These are phyloP conservation scores for Petrophora chlorosata DNA, from an alignment of 2,888 invertebrate genomes.

Conservation along the genomic window DNA sequence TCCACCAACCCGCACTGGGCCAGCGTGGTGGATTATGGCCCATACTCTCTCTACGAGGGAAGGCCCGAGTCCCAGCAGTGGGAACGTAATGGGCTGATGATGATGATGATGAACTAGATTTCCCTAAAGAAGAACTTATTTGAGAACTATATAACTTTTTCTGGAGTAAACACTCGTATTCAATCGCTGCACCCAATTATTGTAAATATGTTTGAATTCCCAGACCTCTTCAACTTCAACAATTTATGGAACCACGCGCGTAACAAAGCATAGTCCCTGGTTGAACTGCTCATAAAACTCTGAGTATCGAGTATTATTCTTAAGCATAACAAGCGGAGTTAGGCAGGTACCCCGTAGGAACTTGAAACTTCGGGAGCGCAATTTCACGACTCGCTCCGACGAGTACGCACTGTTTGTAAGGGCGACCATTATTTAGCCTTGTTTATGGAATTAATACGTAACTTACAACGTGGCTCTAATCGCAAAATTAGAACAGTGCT, in stretches of 20 bases:
- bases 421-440: constrained; percentile 39
- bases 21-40: too few relatives aligned
- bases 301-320: constrained; percentile 52
- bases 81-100: too few relatives aligned
- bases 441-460: background rate
- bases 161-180: too few relatives aligned
- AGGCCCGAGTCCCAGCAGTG: too few relatives aligned
- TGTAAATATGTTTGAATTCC: constrained; percentile 3
- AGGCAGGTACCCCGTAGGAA: constrained; percentile 51
- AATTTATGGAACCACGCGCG: constrained; percentile 15
- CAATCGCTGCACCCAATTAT: too few relatives aligned
- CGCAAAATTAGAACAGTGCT: too few relatives aligned
- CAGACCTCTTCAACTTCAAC: constrained; percentile 15
- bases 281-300: constrained; percentile 41
- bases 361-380: constrained; percentile 55
- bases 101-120: too few relatives aligned
- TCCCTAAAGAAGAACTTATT: too few relatives aligned
- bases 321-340: constrained; percentile 50
- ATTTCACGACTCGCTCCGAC: constrained; percentile 65
- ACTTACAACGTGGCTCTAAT: too few relatives aligned
- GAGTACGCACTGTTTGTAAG: constrained; percentile 56
- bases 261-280: constrained; percentile 30
- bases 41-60: too few relatives aligned
- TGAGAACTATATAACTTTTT: too few relatives aligned
- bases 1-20: too few relatives aligned